Percentiles rank a stretch among this genome's conserved stretches.
phyloP scores from a whole-genome alignment of 1,140 invertebrate species.

The Solen grandis region DNA sequence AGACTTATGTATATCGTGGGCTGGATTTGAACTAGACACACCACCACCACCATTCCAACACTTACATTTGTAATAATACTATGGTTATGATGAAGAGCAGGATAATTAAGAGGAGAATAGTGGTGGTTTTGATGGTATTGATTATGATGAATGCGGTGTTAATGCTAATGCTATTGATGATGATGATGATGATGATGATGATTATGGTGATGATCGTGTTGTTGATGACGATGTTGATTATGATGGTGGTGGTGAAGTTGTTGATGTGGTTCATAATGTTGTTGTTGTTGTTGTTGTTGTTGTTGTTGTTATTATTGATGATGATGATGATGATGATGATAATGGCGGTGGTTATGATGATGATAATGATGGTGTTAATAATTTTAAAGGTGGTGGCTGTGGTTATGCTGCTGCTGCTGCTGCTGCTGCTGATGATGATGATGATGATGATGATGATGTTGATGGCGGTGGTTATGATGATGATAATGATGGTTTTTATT shows the following conservation, averaged over 20 bases:
- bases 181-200: slow-evolving; percentile 23
- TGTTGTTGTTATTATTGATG: neutral
- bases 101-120: slow-evolving; percentile 8
- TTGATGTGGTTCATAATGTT: slow-evolving; percentile 3
- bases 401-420: slow-evolving; percentile 1
- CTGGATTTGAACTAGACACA: too few species aligned
- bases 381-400: slow-evolving; percentile 15
- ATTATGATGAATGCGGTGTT: slow-evolving; percentile 8
- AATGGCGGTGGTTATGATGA: slow-evolving; percentile 14
- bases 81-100: slow-evolving; percentile 12
- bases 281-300: neutral
- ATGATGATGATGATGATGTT: slow-evolving; percentile 5
- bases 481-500: slow-evolving; percentile 19
- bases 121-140: neutral
- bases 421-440: slow-evolving; percentile 14
- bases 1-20: too few species aligned
- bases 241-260: slow-evolving; percentile 22
- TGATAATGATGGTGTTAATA: slow-evolving; percentile 24
- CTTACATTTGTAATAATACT: neutral
- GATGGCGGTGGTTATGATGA: slow-evolving; percentile 18
- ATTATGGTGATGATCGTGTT: slow-evolving; percentile 16
- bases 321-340: slow-evolving; percentile 30
- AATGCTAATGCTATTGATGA: slow-evolving; percentile 16
- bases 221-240: slow-evolving; percentile 7
- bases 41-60: too few species aligned